Percentiles rank a stretch among this genome's conserved stretches.
Evolutionary conservation across 1,140 invertebrate species (phyloP).

Genomic region (Panagrolaimus sp.): DNA sequence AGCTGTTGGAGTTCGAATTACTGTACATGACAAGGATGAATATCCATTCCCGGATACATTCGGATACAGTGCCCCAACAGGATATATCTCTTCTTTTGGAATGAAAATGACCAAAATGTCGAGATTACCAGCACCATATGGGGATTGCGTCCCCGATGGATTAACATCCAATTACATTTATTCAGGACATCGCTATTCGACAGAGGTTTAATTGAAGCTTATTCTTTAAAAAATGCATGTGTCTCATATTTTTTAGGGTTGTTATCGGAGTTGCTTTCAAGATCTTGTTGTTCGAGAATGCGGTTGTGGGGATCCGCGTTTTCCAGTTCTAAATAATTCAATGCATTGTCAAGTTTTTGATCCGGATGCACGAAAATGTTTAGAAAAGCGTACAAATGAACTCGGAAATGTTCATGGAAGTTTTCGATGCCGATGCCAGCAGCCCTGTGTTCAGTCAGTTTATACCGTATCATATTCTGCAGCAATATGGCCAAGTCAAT

Average conservation of each 20-base stretch:
- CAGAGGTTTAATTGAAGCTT: slow-evolving; percentile 31
- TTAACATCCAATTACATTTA: slow-evolving; percentile 39
- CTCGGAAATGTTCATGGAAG: slow-evolving; percentile 10
- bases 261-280: slow-evolving; percentile 52
- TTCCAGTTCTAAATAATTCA: slow-evolving; percentile 34
- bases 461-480: slow-evolving; percentile 50
- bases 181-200: slow-evolving; percentile 43
- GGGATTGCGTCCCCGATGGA: slow-evolving; percentile 43
- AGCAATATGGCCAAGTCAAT: slow-evolving; percentile 52
- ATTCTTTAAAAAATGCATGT: not conserved
- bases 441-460: slow-evolving; percentile 48
- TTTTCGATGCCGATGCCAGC: slow-evolving; percentile 40
- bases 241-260: slow-evolving; percentile 32
- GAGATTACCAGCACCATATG: slow-evolving; percentile 47
- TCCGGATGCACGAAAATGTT: slow-evolving; percentile 22
- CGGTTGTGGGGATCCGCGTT: slow-evolving; percentile 47
- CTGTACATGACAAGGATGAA: slow-evolving; percentile 52
- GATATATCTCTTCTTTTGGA: slow-evolving; percentile 51
- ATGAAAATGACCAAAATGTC: slow-evolving; percentile 36
- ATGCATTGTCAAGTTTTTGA: slow-evolving; percentile 45
- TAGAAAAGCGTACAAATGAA: slow-evolving; percentile 20
- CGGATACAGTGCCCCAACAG: slow-evolving; percentile 49
- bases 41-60: slow-evolving; percentile 51
- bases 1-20: slow-evolving; percentile 46
- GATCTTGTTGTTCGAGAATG: slow-evolving; percentile 42